Base-by-base conservation (phyloP, 2,888 invertebrate genomes). In the Drosophila kambysellisi region DNA sequence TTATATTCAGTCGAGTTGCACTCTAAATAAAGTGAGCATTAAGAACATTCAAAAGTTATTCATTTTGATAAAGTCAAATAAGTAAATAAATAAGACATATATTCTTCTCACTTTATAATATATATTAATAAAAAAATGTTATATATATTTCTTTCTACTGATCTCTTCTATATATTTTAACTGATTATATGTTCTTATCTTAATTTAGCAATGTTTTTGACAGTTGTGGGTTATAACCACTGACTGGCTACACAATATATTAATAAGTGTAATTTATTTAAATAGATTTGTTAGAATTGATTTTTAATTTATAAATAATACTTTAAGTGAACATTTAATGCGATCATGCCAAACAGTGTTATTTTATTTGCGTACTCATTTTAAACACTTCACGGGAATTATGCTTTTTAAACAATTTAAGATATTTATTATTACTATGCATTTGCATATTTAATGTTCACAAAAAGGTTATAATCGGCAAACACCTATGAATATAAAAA, bases 371-470 rank as follows among this genome's bases (percentile, higher is more conserved):
- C 33, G n/a, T 39, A 33, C 29, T 25, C n/a, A 37, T 32, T 61
- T 29, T 62, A 43, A 63, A 37, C 66, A 60, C 59, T 63, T 63
- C 51, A 57, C 41, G 33, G 29, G 11, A 60, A 39, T 41, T 72
- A 35, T 43, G 29, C 43, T 50, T 74, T 67, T 59, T 20, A 59
- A 78, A 59, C 62, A 29, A 33, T 61, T 66, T 64, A 30, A 30
- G n/a, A n/a, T 39, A 15, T n/a, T 20, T 53, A 59, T 46, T 61
- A 29, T 53, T 29, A 41, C 33, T 29, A 29, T 54, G 29, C n/a
- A 57, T 65, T 71, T 60, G 57, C 65, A 70, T 74, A 65, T 65
- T 72, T 52, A 56, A 51, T 25, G 46, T 59, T 48, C 51, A 48
- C 39, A 30, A 25, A 57, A 57, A 39, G 63, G 60, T 68, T 52